These are phyloP conservation scores for Heterotilapia buettikoferi DNA, from an alignment of 2,113 vertebrate genomes.

Conservation along the genomic window DNA sequence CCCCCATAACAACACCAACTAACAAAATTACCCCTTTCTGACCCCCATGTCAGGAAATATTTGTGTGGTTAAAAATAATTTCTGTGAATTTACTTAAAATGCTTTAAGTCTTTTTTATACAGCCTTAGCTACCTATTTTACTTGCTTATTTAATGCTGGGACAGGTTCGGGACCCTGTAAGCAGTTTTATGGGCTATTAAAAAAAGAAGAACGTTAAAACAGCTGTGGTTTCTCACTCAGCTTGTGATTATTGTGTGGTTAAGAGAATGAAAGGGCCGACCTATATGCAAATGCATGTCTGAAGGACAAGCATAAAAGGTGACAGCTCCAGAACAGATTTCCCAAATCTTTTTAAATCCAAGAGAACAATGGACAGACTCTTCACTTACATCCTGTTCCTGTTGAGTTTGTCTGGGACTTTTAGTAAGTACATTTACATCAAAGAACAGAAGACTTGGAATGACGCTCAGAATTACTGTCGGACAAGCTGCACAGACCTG, in stretches of 20 bases:
- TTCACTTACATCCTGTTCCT: not conserved
- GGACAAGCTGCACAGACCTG: not conserved
- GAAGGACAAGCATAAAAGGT: not conserved
- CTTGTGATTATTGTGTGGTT: not conserved
- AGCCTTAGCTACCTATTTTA: not conserved
- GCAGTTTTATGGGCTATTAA: not conserved
- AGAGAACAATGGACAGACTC: not conserved
- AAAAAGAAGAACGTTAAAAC: not conserved
- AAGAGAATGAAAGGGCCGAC: not conserved
- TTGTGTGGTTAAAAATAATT: not conserved
- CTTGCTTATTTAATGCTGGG: not conserved
- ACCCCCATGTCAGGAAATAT: not conserved
- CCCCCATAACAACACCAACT: not conserved
- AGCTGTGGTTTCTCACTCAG: not conserved
- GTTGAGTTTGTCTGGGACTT: not conserved
- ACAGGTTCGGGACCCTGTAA: not conserved
- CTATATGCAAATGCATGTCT: not conserved
- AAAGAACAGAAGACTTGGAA: accelerated
- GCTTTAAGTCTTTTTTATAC: not conserved
- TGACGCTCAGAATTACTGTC: not conserved
- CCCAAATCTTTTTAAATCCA: not conserved
- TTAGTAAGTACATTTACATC: slow-evolving; percentile 15
- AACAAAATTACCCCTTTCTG: not conserved
- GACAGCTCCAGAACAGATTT: not conserved
- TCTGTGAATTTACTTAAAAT: not conserved